Evolutionary conservation across 1,140 invertebrate genomes (phyloP), one percentile per base, ranked within the genome.

Genomic region (Thereuonema tuberculata): DNA sequence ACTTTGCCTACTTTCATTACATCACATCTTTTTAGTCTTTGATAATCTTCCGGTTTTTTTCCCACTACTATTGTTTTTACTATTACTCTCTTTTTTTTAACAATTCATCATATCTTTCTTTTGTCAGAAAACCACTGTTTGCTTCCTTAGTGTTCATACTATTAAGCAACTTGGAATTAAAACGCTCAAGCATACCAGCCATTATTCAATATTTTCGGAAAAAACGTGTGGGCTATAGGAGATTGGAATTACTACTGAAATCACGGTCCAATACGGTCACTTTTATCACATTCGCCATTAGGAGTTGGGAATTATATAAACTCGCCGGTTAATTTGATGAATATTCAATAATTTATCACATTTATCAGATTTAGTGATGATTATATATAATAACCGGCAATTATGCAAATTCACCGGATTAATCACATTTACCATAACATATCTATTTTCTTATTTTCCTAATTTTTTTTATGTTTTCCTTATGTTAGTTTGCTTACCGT

Each of bases 21-120:
- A 43, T 58, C 59, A 53, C 61, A 61, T 15, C 26, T 55, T 31
- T 28, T n/a, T 28, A 58, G 27, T 49, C 56, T 60, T 56, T 50
- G 43, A 60, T 62, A 60, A 56, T 60, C 58, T 20, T 25, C 17
- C n/a, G 58, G 26, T 21, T 24, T 27, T 50, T 60, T 48, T 62
- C 58, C 58, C 21, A 46, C 49, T 31, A 50, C 43, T 37, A 37
- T 2, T 56, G 59, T 59, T 26, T 54, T 60, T 60, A n/a, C n/a
- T 20, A 60, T 62, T n/a, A 60, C 46, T 9, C 31, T 9, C n/a
- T 37, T 17, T 37, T 37, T 17, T 17, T 5, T 37, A 37, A 37
- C 17, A 37, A 25, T 20, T 55, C 31, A 37, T 17, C 17, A 17
- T 37, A 5, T 37, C 17, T 37, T 37, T 37, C 31, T 17, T 37